These are phyloP conservation scores for Desoria tigrina DNA, from an alignment of 2,888 invertebrate species.

Conservation along the genomic window DNA sequence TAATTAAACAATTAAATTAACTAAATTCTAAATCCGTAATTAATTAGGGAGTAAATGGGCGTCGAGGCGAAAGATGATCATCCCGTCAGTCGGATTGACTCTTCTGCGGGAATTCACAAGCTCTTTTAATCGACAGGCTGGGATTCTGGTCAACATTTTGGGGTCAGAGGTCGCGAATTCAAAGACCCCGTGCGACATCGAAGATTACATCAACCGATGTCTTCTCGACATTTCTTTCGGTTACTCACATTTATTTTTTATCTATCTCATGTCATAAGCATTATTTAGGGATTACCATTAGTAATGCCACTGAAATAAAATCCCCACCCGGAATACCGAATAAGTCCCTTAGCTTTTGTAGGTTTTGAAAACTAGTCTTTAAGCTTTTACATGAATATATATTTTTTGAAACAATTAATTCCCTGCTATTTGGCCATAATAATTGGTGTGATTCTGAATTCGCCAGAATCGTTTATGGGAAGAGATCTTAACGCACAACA, in stretches of 20 bases:
- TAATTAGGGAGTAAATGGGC: not conserved
- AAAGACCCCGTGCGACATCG: not conserved
- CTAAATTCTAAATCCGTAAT: too few species aligned
- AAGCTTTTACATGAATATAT: too few species aligned
- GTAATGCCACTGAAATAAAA: too few species aligned
- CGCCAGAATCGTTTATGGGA: not conserved
- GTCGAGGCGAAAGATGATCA: not conserved
- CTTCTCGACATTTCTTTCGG: not conserved
- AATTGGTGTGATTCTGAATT: too few species aligned
- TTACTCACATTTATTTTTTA: too few species aligned
- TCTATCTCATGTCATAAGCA: too few species aligned
- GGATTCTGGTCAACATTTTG: not conserved
- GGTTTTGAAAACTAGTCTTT: too few species aligned
- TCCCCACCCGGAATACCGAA: too few species aligned
- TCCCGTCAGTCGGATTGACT: not conserved
- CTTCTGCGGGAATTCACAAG: not conserved
- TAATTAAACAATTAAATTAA: conserved; percentile 7
- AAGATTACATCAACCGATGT: not conserved
- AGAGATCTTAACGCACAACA: not conserved
- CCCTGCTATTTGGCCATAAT: too few species aligned
- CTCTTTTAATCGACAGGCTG: not conserved
- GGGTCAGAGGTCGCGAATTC: not conserved
- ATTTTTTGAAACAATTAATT: too few species aligned
- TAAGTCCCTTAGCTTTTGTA: too few species aligned
- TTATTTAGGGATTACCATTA: too few species aligned